Base-by-base conservation (phyloP, 2,113 vertebrate species). In the Artemisiospiza belli region DNA sequence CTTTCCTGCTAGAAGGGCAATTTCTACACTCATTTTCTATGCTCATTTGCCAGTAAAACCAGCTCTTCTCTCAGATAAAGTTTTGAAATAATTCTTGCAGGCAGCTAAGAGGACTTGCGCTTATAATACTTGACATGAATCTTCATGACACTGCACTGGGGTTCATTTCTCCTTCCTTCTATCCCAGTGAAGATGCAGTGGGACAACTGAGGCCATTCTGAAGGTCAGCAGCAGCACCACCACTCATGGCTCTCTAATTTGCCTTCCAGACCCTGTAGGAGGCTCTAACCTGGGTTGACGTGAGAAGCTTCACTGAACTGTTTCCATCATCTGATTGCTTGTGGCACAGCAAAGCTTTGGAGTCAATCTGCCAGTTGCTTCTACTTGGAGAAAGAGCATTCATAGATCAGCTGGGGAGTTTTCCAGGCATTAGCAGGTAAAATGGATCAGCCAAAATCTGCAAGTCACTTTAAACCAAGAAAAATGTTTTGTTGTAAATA, bases 31-130 rank as follows among this genome's bases (percentile, higher is more conserved):
- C 44, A 84, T 96, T 89, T 93, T 93, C 76, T 93, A 54, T 97
- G 95, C 83, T 96, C 95, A 95, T 94, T 96, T 96, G 76, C 90
- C 93, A 97, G 93, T 72, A 91, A 94, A 95, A 80, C 74, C 78
- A 94, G 70, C 82, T 92, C 28, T 84, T 87, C n/a, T 88, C 35
- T 88, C 58, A 81, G 52, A 66, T 49, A 25, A 92, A 41, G 27
- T 67, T 95, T 90, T 86, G 85, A 93, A 93, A 93, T 84, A 63
- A 87, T 92, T 89, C 76, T 90, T 93, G 41, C 49, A 90, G 83
- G 72, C 76, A 86, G 73, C 46, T 77, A 78, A 83, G 72, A 83
- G 52, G 72, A 44, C 74, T 84, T 70, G 49, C 25, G 73, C n/a
- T 84, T 76, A 25, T 4, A 78, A 46, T 49, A 68, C 37, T 87